These are phyloP conservation scores for Rhinolophus sinicus DNA, from an alignment of 2,113 vertebrate genomes.

Conservation along the genomic window DNA sequence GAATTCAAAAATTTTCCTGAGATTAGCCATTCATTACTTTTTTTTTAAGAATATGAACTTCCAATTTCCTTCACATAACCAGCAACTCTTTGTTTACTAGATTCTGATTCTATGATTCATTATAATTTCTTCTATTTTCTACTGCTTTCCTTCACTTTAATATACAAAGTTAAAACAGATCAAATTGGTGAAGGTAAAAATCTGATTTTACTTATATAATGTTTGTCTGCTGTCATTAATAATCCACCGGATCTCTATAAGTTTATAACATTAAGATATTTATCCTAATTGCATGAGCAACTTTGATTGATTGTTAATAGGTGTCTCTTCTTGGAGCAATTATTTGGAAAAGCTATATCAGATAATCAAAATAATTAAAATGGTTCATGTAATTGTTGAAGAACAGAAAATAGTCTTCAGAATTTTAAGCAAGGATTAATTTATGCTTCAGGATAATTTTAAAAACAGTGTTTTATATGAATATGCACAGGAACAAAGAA, in stretches of 20 bases:
- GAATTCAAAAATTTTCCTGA: not conserved
- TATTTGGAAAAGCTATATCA: slow-evolving; percentile 28
- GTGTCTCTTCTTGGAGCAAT: slow-evolving; percentile 14
- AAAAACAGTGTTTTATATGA: not conserved
- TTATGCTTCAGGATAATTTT: not conserved
- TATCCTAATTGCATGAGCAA: slow-evolving; percentile 48
- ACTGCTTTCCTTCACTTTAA: slow-evolving; percentile 13
- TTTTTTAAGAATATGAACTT: not conserved
- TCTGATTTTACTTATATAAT: slow-evolving; percentile 30
- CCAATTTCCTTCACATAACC: not conserved
- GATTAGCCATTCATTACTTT: not conserved
- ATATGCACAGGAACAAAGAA: not conserved
- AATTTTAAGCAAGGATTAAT: slow-evolving; percentile 46
- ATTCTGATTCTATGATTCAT: not conserved
- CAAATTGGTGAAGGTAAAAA: slow-evolving; percentile 26
- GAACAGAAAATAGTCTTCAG: slow-evolving; percentile 19
- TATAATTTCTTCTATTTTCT: not conserved
- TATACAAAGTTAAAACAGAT: not conserved
- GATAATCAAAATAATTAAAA: slow-evolving; percentile 59
- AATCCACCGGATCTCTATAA: slow-evolving; percentile 11
- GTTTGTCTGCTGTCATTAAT: slow-evolving; percentile 44
- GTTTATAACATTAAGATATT: slow-evolving; percentile 54
- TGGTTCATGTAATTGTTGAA: slow-evolving; percentile 9
- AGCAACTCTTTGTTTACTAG: not conserved
- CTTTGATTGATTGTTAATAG: slow-evolving; percentile 54